Conservation (phyloP, 2,797 vertebrate genomes). For the Muscicapa striata region DNA sequence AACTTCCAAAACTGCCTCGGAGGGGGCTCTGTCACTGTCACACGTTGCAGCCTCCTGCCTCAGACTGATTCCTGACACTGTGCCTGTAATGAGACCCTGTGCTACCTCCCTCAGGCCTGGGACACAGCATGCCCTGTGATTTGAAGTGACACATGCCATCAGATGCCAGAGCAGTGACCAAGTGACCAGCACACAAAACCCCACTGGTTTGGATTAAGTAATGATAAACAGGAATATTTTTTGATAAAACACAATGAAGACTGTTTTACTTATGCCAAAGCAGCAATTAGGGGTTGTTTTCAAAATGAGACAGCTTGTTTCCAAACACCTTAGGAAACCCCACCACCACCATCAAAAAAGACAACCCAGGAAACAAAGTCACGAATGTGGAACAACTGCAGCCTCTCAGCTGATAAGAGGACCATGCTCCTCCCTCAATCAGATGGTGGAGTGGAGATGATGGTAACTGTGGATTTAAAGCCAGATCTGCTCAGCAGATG, state of each 20-base stretch:
- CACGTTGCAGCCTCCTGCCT: background rate
- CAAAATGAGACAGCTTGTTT: background rate
- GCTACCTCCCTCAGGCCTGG: background rate
- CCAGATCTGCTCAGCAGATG: background rate
- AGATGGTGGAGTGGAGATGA: background rate
- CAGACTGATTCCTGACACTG: background rate
- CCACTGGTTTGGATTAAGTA: background rate
- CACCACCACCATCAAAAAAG: rapidly evolving
- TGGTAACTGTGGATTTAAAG: background rate
- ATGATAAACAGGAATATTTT: background rate
- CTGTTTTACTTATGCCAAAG: background rate
- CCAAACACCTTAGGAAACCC: background rate
- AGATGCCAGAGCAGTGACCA: background rate
- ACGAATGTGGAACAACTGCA: background rate
- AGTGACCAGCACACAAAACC: background rate
- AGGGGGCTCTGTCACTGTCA: background rate
- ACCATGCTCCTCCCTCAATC: background rate
- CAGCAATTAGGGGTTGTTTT: background rate
- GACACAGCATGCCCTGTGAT: rapidly evolving
- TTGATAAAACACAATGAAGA: background rate
- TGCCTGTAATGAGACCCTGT: rapidly evolving
- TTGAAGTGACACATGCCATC: background rate
- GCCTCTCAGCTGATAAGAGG: background rate
- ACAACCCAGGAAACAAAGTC: background rate
- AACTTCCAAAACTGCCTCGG: rapidly evolving